phyloP scores from a whole-genome alignment of 2,888 invertebrate species.

The Elegia similella region DNA sequence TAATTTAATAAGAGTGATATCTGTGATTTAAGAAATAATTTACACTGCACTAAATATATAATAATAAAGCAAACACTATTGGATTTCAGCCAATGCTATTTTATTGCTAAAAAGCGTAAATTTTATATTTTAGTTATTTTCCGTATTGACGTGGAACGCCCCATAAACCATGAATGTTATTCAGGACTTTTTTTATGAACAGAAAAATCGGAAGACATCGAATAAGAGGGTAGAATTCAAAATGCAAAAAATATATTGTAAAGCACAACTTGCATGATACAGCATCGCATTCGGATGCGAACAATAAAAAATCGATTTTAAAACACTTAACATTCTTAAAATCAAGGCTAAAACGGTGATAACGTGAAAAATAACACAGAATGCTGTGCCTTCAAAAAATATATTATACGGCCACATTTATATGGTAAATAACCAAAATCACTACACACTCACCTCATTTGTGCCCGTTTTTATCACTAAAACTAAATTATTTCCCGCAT shows the following conservation, averaged over 20 bases:
- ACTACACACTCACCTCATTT: conserved; percentile 2
- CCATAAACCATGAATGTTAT: no score
- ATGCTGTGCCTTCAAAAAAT: not conserved
- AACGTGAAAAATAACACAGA: conserved; percentile 2
- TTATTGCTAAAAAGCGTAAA: no score
- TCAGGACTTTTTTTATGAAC: not conserved
- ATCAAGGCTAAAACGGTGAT: conserved; percentile 7
- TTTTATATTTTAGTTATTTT: no score
- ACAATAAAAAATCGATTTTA: not conserved
- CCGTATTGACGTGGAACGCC: no score
- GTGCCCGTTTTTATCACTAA: not conserved
- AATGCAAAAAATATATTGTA: not conserved
- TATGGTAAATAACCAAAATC: not conserved
- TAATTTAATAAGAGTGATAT: no score
- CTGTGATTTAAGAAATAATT: no score
- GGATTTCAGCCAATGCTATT: no score
- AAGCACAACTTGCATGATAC: not conserved
- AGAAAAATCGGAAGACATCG: not conserved
- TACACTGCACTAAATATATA: no score
- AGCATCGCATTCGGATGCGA: not conserved
- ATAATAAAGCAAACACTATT: no score
- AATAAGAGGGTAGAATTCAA: not conserved
- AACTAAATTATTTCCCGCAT: not conserved
- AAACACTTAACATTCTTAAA: not conserved
- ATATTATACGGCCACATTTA: not conserved